phyloP scores from a whole-genome alignment of 2,888 invertebrate species.

The Drymonia ruficornis region DNA sequence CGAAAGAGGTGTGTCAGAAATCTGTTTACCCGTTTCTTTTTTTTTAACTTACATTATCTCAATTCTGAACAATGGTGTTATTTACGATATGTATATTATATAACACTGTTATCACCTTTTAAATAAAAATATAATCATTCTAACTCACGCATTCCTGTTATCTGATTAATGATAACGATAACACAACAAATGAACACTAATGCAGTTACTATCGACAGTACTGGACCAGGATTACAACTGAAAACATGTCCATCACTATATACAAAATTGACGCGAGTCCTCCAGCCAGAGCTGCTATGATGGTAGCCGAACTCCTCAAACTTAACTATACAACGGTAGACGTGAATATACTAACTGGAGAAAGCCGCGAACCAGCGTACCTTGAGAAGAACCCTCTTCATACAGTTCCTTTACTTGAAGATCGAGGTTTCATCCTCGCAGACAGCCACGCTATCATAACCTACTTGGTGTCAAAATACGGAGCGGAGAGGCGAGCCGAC shows the following conservation, averaged over 20 bases:
- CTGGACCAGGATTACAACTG: not conserved
- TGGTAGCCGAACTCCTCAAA: constrained; percentile 46
- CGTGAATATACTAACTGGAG: constrained; percentile 34
- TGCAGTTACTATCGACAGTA: not conserved
- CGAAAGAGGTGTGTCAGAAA: too few relatives aligned
- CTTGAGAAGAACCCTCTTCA: constrained; percentile 53
- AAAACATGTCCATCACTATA: constrained; percentile 46
- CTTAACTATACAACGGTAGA: constrained; percentile 40
- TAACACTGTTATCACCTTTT: too few relatives aligned
- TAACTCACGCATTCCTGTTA: not conserved
- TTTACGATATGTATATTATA: too few relatives aligned
- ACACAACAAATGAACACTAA: not conserved
- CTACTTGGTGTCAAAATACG: constrained; percentile 57
- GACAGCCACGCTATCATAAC: constrained; percentile 59
- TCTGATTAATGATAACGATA: not conserved
- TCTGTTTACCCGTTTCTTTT: too few relatives aligned
- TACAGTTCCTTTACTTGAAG: constrained; percentile 53
- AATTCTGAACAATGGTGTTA: too few relatives aligned
- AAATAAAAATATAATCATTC: not conserved
- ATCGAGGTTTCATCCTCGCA: constrained; percentile 48
- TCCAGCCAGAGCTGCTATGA: constrained; percentile 46
- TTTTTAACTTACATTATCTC: too few relatives aligned
- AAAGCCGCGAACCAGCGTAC: constrained; percentile 45
- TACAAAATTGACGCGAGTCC: constrained; percentile 48
- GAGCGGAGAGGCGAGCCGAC: constrained; percentile 43